Conservation (phyloP, 2,888 invertebrate species). For the Cephalotes varians region DNA sequence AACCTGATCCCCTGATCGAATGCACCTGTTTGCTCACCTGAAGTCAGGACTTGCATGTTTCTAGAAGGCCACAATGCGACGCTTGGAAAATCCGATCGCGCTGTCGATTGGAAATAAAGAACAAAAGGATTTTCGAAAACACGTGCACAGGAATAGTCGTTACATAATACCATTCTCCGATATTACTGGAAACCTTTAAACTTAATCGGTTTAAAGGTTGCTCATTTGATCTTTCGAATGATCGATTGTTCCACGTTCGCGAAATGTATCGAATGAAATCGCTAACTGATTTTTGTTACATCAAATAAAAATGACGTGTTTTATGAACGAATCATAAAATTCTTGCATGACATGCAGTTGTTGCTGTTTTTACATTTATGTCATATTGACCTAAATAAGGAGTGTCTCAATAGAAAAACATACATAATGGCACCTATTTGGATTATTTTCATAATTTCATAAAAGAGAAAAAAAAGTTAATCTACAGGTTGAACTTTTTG, state of each 20-base stretch:
- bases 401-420: background rate
- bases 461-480: background rate
- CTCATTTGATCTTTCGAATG: slow-evolving; percentile 67
- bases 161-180: slow-evolving; percentile 50
- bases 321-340: background rate
- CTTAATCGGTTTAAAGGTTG: slow-evolving; percentile 62
- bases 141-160: slow-evolving; percentile 2
- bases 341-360: background rate
- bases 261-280: slow-evolving; percentile 2
- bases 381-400: background rate
- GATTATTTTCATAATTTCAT: background rate
- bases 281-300: background rate
- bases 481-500: background rate
- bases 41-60: slow-evolving; percentile 78
- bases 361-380: background rate
- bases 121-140: background rate
- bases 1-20: slow-evolving; percentile 80
- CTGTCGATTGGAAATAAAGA: background rate
- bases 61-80: slow-evolving; percentile 53
- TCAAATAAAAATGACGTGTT: background rate
- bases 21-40: slow-evolving; percentile 83
- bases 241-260: slow-evolving; percentile 59
- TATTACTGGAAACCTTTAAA: slow-evolving; percentile 60
- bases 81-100: slow-evolving; percentile 9
- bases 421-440: background rate